These are phyloP conservation scores for Cantharis nigra DNA, from an alignment of 2,888 invertebrate genomes.

Conservation along the genomic window DNA sequence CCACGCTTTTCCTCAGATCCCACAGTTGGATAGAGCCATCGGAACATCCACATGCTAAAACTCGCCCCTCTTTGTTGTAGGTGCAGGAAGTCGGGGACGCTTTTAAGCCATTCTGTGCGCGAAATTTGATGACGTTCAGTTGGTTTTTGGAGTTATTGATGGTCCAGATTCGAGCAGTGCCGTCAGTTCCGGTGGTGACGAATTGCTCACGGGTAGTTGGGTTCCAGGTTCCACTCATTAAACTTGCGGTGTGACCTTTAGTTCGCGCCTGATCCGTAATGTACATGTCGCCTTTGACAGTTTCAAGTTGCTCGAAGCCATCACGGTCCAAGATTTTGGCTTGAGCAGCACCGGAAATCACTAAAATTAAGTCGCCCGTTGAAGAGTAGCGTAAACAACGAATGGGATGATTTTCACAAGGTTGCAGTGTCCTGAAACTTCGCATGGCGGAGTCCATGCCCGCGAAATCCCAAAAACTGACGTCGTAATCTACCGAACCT, in stretches of 20 bases:
- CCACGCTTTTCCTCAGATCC: conserved; percentile 91
- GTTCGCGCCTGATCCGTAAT: conserved; percentile 92
- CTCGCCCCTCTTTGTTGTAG: conserved; percentile 69
- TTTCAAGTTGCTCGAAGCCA: conserved; percentile 91
- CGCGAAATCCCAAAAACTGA: conserved; percentile 98
- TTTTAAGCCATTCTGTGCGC: conserved; percentile 84
- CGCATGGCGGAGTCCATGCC: conserved; percentile 94
- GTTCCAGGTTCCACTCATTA: conserved; percentile 93
- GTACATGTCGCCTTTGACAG: conserved; percentile 82
- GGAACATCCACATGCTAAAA: conserved; percentile 87
- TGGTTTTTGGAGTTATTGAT: conserved; percentile 76
- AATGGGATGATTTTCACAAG: conserved; percentile 95
- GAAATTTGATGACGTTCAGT: conserved; percentile 81
- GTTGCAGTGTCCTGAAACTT: conserved; percentile 90
- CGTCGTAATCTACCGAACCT: conserved; percentile 95
- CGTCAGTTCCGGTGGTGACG: conserved; percentile 91
- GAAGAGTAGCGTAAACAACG: conserved; percentile 87
- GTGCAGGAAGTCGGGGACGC: conserved; percentile 82
- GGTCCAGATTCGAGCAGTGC: conserved; percentile 91
- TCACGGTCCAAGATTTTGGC: conserved; percentile 94
- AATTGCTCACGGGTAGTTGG: conserved; percentile 91
- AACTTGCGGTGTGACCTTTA: conserved; percentile 88
- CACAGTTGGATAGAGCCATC: conserved; percentile 98
- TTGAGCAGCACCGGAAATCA: conserved; percentile 89
- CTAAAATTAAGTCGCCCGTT: conserved; percentile 91